These are phyloP conservation scores for Acholoe squamosa DNA, from an alignment of 2,888 invertebrate genomes.

Conservation along the genomic window DNA sequence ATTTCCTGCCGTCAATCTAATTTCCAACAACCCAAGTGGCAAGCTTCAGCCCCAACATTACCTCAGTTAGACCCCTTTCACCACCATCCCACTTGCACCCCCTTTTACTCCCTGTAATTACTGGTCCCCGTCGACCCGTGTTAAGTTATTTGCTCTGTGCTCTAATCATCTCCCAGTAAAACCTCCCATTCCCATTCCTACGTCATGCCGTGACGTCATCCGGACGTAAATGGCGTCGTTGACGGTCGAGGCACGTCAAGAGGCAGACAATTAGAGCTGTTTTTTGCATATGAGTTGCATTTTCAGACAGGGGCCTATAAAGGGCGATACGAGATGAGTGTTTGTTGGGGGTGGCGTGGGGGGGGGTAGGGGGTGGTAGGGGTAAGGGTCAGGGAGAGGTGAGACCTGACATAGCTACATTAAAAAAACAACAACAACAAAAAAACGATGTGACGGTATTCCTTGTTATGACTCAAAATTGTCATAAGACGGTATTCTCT, in stretches of 20 bases:
- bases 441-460: too few relatives aligned
- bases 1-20: too few relatives aligned
- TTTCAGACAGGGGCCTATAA: not conserved
- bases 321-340: too few relatives aligned
- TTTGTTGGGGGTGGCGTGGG: too few relatives aligned
- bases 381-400: too few relatives aligned
- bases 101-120: not conserved
- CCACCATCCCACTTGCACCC: not conserved
- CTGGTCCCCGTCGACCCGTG: not conserved
- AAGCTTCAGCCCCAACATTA: too few relatives aligned
- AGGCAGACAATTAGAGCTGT: not conserved
- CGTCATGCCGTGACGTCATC: not conserved
- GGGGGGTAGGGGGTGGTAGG: too few relatives aligned
- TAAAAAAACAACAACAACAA: too few relatives aligned
- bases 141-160: not conserved
- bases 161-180: not conserved
- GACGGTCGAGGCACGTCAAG: not conserved
- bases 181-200: not conserved
- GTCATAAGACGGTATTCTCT: too few relatives aligned
- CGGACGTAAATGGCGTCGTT: not conserved
- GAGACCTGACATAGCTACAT: too few relatives aligned
- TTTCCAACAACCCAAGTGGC: too few relatives aligned
- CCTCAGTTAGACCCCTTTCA: not conserved
- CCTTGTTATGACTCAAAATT: too few relatives aligned
- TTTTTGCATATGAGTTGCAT: conserved; percentile 1